A percentile compares a stretch with the other conserved stretches of the same genome.
These are phyloP conservation scores for Ametastegia equiseti DNA, from an alignment of 2,888 invertebrate genomes.

Conservation along the genomic window DNA sequence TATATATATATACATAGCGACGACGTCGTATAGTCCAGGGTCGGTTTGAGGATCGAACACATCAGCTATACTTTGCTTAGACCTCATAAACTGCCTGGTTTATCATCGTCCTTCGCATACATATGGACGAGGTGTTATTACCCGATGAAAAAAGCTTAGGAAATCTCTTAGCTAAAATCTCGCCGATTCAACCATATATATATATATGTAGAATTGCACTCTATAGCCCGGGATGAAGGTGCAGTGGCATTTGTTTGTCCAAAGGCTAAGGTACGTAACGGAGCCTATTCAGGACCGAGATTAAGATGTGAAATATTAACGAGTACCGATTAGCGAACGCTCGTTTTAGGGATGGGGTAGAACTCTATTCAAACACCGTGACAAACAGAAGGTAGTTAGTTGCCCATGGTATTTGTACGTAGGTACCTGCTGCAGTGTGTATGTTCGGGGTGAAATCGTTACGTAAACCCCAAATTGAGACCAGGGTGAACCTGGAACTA, in stretches of 20 bases:
- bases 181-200: no score
- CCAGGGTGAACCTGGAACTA: constrained; percentile 20
- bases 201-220: no score
- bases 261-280: background rate
- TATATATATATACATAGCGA: no score
- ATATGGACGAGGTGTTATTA: no score
- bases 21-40: background rate
- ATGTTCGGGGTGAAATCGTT: background rate
- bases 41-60: background rate
- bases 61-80: background rate
- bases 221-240: background rate
- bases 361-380: background rate
- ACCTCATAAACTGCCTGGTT: background rate
- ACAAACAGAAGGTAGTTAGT: background rate
- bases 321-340: constrained; percentile 60
- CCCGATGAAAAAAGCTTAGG: no score
- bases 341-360: background rate
- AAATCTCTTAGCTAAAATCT: no score
- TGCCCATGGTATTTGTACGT: background rate
- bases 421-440: background rate
- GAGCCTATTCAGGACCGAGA: constrained; percentile 48
- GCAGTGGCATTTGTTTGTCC: background rate
- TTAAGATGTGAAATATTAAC: constrained; percentile 69
- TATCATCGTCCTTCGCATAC: background rate
- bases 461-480: constrained; percentile 25